A percentile compares a stretch with the other conserved stretches of the same genome.
These are phyloP conservation scores for Barbus barbus DNA, from an alignment of 2,113 vertebrate genomes.

Conservation along the genomic window DNA sequence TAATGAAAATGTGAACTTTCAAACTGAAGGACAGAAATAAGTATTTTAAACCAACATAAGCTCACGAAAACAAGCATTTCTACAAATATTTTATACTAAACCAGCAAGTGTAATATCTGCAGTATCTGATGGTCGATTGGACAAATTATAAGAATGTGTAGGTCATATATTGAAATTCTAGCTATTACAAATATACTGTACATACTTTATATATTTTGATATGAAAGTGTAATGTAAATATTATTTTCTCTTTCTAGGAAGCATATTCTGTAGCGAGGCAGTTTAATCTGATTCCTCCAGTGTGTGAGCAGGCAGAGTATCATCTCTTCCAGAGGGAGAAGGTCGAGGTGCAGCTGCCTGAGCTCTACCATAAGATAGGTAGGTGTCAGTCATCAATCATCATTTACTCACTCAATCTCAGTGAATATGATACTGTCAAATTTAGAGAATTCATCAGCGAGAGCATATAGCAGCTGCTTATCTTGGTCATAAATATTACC, in stretches of 20 bases:
- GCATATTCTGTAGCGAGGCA: constrained; percentile 96
- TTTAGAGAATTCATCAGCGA: background rate
- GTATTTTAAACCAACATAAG: background rate
- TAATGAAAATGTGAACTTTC: background rate
- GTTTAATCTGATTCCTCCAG: constrained; percentile 96
- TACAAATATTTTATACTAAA: background rate
- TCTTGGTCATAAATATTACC: background rate
- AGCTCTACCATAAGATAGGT: constrained; percentile 98
- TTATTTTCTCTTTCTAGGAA: constrained; percentile 76
- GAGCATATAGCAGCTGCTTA: background rate
- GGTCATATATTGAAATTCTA: background rate
- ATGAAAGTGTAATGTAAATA: background rate
- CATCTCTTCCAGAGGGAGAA: constrained; percentile 98
- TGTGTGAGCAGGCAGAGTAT: constrained; percentile 97
- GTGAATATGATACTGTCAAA: background rate
- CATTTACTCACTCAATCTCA: background rate
- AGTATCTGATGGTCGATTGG: background rate
- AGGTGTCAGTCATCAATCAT: constrained; percentile 64
- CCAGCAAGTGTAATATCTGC: background rate
- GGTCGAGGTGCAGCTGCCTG: constrained; percentile 95
- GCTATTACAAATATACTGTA: background rate
- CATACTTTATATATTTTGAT: background rate
- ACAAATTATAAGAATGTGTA: background rate
- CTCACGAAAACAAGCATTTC: background rate
- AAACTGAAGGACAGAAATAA: background rate